Evolutionary conservation across 2,888 invertebrate species (phyloP).

Genomic region (Parelbella ahira): DNA sequence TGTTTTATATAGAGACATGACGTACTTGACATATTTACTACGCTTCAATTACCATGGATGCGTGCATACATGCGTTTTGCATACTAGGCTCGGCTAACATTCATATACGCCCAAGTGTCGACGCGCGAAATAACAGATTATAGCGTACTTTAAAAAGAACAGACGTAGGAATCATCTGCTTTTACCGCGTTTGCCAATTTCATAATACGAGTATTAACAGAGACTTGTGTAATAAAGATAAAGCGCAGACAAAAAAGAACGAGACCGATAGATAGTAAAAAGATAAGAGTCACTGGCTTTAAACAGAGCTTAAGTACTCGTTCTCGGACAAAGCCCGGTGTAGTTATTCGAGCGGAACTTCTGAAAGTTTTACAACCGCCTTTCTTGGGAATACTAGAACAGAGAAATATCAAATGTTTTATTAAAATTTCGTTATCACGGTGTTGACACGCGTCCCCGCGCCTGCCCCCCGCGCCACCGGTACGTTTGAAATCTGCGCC

Average conservation of each 20-base stretch:
- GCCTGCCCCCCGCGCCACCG: slow-evolving; percentile 35
- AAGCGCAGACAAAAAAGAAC: slow-evolving; percentile 10
- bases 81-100: not conserved
- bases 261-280: slow-evolving; percentile 6
- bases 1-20: slow-evolving; percentile 1
- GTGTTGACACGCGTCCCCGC: slow-evolving; percentile 46
- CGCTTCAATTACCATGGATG: slow-evolving; percentile 9
- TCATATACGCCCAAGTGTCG: not conserved
- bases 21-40: slow-evolving; percentile 14
- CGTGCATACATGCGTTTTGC: slow-evolving; percentile 3
- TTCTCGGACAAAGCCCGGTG: slow-evolving; percentile 15
- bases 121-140: not conserved
- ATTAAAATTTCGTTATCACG: slow-evolving; percentile 68
- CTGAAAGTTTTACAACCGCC: slow-evolving; percentile 24
- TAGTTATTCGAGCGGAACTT: slow-evolving; percentile 26
- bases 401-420: slow-evolving; percentile 52
- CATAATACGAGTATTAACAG: slow-evolving; percentile 7
- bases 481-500: slow-evolving; percentile 24
- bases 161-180: no score
- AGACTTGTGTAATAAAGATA: slow-evolving; percentile 15
- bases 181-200: no score
- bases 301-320: slow-evolving; percentile 13
- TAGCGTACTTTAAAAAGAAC: no score
- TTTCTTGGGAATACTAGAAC: slow-evolving; percentile 26
- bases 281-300: slow-evolving; percentile 9